Percentiles rank a stretch among this genome's conserved stretches.
Conservation (phyloP, 1,140 invertebrate genomes). For the Diachasmimorpha longicaudata region DNA sequence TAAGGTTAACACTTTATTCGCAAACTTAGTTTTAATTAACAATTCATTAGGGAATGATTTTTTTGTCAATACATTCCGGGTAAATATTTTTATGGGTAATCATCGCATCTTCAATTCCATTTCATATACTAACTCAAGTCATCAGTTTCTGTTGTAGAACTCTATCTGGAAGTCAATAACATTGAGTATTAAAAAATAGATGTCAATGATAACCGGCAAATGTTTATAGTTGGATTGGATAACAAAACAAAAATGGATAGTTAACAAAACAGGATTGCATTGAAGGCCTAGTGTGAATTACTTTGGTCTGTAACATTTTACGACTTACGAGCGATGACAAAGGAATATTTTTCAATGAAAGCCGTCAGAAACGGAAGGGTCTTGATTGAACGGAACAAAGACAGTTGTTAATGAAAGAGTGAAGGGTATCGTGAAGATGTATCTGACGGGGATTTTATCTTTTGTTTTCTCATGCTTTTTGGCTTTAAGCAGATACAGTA, state of each 20-base stretch:
- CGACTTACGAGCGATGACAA: background rate
- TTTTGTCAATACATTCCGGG: no score
- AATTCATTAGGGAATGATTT: no score
- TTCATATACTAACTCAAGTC: no score
- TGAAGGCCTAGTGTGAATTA: background rate
- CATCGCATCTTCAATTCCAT: no score
- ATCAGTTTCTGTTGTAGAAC: no score
- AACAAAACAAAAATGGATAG: background rate
- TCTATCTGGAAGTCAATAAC: no score
- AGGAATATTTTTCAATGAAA: background rate
- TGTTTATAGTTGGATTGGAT: background rate
- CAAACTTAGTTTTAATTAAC: no score
- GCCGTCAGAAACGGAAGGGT: background rate
- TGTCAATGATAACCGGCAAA: no score
- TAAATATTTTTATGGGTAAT: no score
- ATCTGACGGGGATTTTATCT: background rate
- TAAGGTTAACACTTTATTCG: no score
- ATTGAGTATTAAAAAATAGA: no score
- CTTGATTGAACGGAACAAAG: slow-evolving; percentile 36
- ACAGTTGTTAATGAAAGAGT: slow-evolving; percentile 50
- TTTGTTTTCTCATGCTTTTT: slow-evolving; percentile 14
- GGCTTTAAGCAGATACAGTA: slow-evolving; percentile 57
- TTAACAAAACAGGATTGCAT: background rate
- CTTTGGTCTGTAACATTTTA: background rate
- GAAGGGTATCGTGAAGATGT: background rate